Conservation (phyloP, 2,888 invertebrate species). For the Drosophila quasianomalipes region DNA sequence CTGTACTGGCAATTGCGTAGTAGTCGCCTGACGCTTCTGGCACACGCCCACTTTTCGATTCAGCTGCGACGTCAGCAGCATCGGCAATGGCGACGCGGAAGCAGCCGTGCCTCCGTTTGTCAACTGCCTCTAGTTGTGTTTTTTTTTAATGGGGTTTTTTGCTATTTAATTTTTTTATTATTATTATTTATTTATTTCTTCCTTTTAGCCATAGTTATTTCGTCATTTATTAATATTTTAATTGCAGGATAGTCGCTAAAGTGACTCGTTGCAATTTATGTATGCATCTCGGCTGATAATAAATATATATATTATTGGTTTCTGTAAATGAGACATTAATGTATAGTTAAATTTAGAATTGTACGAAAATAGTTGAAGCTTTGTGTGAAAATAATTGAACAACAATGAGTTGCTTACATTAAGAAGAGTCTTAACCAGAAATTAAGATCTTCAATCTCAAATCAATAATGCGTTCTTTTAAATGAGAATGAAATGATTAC, state of each 20-base stretch:
- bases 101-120: constrained; percentile 57
- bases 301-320: neutral
- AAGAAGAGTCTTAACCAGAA: neutral
- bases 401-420: neutral
- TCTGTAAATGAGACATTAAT: neutral
- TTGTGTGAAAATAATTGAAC: neutral
- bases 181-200: neutral
- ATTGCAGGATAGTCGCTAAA: constrained; percentile 4
- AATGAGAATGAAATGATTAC: neutral
- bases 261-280: constrained; percentile 1
- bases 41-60: constrained; percentile 69
- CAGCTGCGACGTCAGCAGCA: constrained; percentile 39
- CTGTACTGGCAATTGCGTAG: constrained; percentile 68
- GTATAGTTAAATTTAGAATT: neutral
- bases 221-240: constrained; percentile 21
- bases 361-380: neutral
- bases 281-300: constrained; percentile 8
- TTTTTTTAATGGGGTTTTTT: neutral
- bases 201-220: constrained; percentile 16
- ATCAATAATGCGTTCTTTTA: neutral
- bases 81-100: constrained; percentile 55
- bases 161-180: neutral
- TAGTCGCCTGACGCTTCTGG: constrained; percentile 40
- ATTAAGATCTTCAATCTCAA: neutral
- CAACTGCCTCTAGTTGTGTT: neutral